These are phyloP conservation scores for Cacoxenus indagator DNA, from an alignment of 2,888 invertebrate genomes.

Conservation along the genomic window DNA sequence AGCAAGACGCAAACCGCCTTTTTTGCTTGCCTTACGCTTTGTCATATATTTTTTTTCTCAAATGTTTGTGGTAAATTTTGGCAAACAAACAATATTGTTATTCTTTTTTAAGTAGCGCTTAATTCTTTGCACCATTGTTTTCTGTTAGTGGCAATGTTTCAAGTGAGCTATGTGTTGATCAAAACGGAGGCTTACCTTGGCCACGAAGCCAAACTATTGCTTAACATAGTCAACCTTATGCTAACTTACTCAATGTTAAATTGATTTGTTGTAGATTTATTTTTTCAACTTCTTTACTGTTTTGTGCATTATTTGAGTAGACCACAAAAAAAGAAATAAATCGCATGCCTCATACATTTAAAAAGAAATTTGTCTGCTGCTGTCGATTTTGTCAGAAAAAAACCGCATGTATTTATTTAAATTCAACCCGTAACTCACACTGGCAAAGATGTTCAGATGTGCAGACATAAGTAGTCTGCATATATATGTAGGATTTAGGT, in stretches of 20 bases:
- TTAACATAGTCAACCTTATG: not conserved
- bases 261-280: slow-evolving; percentile 11
- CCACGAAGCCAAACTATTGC: slow-evolving; percentile 7
- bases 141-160: slow-evolving; percentile 36
- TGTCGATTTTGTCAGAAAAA: slow-evolving; percentile 43
- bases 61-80: too few relatives aligned
- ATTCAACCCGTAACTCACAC: slow-evolving; percentile 49
- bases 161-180: slow-evolving; percentile 28
- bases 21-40: slow-evolving; percentile 27
- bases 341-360: slow-evolving; percentile 60
- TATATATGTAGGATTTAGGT: too few relatives aligned
- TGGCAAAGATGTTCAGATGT: not conserved
- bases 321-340: too few relatives aligned
- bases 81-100: slow-evolving; percentile 40
- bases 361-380: slow-evolving; percentile 68
- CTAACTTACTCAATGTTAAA: not conserved
- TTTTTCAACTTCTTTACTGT: too few relatives aligned
- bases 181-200: slow-evolving; percentile 28
- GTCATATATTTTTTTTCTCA: slow-evolving; percentile 38
- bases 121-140: slow-evolving; percentile 5
- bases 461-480: not conserved
- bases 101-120: slow-evolving; percentile 38
- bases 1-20: slow-evolving; percentile 22
- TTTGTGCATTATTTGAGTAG: slow-evolving; percentile 43
- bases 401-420: slow-evolving; percentile 68